A percentile compares a stretch with the other conserved stretches of the same genome.
These are phyloP conservation scores for Oreochromis mossambicus DNA, from an alignment of 2,797 vertebrate species.

Conservation along the genomic window DNA sequence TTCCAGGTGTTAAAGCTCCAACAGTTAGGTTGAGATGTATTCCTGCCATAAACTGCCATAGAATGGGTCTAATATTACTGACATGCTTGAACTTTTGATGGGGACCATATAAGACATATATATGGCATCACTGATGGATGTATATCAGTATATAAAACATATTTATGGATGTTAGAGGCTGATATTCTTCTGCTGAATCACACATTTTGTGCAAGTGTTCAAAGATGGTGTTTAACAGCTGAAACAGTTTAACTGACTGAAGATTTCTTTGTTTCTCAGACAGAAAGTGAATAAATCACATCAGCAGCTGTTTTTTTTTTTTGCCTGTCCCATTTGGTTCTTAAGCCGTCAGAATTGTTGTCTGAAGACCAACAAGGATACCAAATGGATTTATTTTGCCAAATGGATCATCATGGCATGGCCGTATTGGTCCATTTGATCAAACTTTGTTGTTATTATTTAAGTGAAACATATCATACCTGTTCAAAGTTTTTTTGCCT, in stretches of 20 bases:
- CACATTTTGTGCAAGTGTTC: background rate
- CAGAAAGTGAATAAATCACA: background rate
- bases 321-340: too few relatives aligned
- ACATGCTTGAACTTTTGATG: background rate
- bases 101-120: background rate
- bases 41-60: background rate
- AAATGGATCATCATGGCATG: too few relatives aligned
- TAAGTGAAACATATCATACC: rapidly evolving
- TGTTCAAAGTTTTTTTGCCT: background rate
- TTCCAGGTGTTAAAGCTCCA: background rate
- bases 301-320: background rate
- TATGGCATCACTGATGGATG: background rate
- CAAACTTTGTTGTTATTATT: too few relatives aligned
- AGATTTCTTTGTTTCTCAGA: background rate
- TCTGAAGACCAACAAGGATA: too few relatives aligned
- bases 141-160: background rate
- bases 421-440: too few relatives aligned
- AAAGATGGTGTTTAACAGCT: background rate
- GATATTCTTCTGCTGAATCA: background rate
- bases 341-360: too few relatives aligned
- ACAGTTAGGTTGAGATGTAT: background rate
- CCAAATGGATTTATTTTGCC: too few relatives aligned
- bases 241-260: background rate
- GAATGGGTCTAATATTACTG: rapidly evolving
- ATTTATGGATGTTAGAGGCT: background rate